Conservation (phyloP, 2,797 vertebrate species). For the Cynodonichthys magdalenae region DNA sequence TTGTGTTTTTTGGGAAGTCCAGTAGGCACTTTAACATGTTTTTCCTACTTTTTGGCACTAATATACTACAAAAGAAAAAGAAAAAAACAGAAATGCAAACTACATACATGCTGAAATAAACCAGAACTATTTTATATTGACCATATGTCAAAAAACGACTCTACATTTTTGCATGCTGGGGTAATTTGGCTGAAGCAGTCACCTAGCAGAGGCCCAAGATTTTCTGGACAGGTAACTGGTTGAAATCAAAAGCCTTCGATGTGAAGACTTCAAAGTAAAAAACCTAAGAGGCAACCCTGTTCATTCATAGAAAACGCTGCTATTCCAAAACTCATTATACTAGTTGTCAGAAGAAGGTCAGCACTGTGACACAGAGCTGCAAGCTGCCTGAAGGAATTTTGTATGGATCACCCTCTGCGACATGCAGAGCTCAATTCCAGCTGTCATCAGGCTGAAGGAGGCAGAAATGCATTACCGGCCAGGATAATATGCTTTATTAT, state of each 20-base stretch:
- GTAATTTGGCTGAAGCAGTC: neutral
- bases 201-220: conserved; percentile 7
- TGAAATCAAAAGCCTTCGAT: conserved; percentile 19
- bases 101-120: neutral
- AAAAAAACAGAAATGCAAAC: neutral
- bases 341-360: conserved; percentile 76
- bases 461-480: conserved; percentile 75
- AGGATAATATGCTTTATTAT: conserved; percentile 78
- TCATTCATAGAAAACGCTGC: conserved; percentile 57
- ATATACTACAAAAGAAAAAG: no score
- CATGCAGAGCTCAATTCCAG: conserved; percentile 70
- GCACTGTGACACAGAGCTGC: conserved; percentile 59
- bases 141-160: conserved; percentile 2
- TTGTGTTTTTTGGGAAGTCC: neutral
- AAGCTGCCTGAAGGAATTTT: conserved; percentile 74
- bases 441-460: conserved; percentile 73
- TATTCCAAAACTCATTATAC: conserved; percentile 72
- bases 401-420: conserved; percentile 73
- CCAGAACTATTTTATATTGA: neutral
- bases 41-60: neutral
- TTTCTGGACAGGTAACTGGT: neutral
- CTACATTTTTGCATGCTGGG: neutral
- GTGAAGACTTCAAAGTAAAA: conserved; percentile 43
- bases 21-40: neutral
- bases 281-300: conserved; percentile 45